Percentiles rank a stretch among this genome's conserved stretches.
phyloP scores from a whole-genome alignment of 2,797 vertebrate species.

The Lagodon rhomboides region DNA sequence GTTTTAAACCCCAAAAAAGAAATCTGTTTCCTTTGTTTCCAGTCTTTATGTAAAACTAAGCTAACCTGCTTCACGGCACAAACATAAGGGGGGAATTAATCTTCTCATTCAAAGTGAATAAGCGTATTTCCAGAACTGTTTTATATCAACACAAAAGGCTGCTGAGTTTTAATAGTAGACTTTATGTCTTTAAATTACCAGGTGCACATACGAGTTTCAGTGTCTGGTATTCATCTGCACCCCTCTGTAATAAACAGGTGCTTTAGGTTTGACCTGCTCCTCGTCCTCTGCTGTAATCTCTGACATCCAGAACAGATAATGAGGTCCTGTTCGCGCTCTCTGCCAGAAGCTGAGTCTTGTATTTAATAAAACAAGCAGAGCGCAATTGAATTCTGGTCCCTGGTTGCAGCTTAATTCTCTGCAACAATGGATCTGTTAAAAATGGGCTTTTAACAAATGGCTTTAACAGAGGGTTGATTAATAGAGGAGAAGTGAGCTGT shows the following conservation, averaged over 20 bases:
- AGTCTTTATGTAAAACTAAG: too few relatives aligned
- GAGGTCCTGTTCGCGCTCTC: background rate
- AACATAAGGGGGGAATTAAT: background rate
- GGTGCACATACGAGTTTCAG: slow-evolving; percentile 8
- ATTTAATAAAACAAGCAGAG: slow-evolving; percentile 38
- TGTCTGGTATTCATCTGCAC: slow-evolving; percentile 37
- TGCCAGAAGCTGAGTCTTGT: slow-evolving; percentile 29
- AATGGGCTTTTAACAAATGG: slow-evolving; percentile 17
- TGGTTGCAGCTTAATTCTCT: slow-evolving; percentile 31
- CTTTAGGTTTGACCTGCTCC: slow-evolving; percentile 33
- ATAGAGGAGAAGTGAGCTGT: slow-evolving; percentile 26
- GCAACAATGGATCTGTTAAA: slow-evolving; percentile 42
- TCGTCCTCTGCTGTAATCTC: slow-evolving; percentile 23
- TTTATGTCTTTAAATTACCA: background rate
- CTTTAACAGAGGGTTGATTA: slow-evolving; percentile 49
- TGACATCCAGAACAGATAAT: slow-evolving; percentile 30
- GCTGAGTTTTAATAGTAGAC: background rate
- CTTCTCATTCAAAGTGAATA: background rate
- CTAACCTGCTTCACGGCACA: background rate
- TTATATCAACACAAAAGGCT: background rate
- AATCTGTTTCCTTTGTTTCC: background rate
- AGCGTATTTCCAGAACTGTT: background rate
- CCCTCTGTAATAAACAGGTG: slow-evolving; percentile 36
- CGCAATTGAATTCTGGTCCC: slow-evolving; percentile 26
- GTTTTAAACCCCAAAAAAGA: background rate